Percentiles rank a stretch among this genome's conserved stretches.
These are phyloP conservation scores for Labrus mixtus DNA, from an alignment of 2,113 vertebrate genomes.

Conservation along the genomic window DNA sequence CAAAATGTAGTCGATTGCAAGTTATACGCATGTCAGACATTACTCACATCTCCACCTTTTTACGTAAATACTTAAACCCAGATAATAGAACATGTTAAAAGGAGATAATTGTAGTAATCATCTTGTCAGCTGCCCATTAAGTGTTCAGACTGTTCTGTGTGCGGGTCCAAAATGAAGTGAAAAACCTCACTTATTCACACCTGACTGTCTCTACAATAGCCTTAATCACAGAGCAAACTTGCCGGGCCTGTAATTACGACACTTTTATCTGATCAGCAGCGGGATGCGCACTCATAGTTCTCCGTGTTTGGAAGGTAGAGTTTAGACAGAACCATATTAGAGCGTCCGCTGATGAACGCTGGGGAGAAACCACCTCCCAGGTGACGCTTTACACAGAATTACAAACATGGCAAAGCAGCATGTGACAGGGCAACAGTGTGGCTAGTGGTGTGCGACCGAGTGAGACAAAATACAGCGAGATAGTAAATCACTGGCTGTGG, in stretches of 20 bases:
- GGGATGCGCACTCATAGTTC: constrained; percentile 35
- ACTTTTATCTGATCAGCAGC: constrained; percentile 53
- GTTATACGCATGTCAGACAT: not conserved
- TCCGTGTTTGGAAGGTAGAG: constrained; percentile 45
- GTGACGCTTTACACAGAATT: constrained; percentile 58
- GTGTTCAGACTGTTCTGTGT: not conserved
- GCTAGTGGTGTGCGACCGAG: constrained; percentile 65
- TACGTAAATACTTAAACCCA: constrained; percentile 3
- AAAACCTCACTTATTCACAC: constrained; percentile 14
- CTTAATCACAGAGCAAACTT: constrained; percentile 49
- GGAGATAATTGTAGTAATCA: constrained; percentile 9
- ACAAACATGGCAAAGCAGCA: constrained; percentile 66
- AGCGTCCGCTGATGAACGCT: constrained; percentile 61
- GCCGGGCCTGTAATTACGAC: constrained; percentile 49
- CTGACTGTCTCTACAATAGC: constrained; percentile 26
- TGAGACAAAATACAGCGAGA: constrained; percentile 73
- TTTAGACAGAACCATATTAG: constrained; percentile 54
- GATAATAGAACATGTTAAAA: constrained; percentile 11
- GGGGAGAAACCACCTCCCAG: constrained; percentile 50
- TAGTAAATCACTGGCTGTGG: constrained; percentile 76
- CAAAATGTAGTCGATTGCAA: not conserved
- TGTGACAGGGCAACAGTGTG: constrained; percentile 62
- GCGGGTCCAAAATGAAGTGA: constrained; percentile 1
- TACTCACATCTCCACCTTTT: constrained; percentile 3
- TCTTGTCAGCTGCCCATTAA: constrained; percentile 8